A percentile compares a stretch with the other conserved stretches of the same genome.
phyloP scores from a whole-genome alignment of 2,888 invertebrate genomes.

The Epirrhoe alternata region DNA sequence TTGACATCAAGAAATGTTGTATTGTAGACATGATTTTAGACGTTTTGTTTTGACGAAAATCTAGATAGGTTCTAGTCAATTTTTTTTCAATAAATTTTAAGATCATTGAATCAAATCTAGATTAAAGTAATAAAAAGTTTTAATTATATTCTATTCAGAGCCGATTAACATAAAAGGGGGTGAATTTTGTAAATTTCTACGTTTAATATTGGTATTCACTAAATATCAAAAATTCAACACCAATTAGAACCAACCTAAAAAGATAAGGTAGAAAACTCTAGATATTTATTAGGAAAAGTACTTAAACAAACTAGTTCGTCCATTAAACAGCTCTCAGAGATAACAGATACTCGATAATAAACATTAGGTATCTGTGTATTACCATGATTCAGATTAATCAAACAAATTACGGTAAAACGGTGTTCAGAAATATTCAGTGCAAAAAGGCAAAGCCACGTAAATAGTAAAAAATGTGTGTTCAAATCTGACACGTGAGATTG shows the following conservation, averaged over 20 bases:
- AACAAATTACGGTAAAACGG: conserved; percentile 17
- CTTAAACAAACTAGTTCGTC: conserved; percentile 12
- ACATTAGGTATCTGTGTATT: neutral
- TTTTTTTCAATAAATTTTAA: neutral
- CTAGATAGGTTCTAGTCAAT: neutral
- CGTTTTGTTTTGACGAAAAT: neutral
- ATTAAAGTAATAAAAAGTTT: too few relatives aligned
- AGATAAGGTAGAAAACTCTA: conserved; percentile 4
- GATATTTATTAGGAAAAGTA: conserved; percentile 2
- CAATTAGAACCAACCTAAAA: neutral
- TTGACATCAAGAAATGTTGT: neutral
- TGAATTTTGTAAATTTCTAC: neutral
- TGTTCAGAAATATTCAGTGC: neutral
- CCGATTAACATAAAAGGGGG: neutral
- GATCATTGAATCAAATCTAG: too few relatives aligned
- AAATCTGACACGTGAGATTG: too few relatives aligned
- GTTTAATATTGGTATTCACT: neutral
- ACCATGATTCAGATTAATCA: conserved; percentile 17
- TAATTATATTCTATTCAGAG: too few relatives aligned
- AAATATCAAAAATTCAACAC: too few relatives aligned
- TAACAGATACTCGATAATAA: conserved; percentile 23
- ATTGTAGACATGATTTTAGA: neutral
- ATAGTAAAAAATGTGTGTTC: neutral
- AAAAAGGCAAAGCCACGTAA: neutral
- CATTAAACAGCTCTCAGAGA: conserved; percentile 29